Percentiles rank a stretch among this genome's conserved stretches.
phyloP scores from a whole-genome alignment of 1,140 invertebrate genomes.

The Acromyrmex heyeri region DNA sequence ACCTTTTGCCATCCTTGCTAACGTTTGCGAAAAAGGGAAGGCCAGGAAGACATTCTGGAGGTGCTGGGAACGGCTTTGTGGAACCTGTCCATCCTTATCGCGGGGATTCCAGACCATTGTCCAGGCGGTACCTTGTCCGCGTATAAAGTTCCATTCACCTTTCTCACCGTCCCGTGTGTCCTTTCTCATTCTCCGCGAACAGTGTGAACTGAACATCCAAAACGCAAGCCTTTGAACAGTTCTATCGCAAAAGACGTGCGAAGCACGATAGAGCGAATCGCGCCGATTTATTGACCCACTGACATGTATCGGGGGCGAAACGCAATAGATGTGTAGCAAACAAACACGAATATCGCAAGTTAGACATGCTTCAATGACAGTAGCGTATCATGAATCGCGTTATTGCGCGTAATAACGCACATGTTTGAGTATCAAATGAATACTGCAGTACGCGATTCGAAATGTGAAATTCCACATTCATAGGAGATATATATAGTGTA shows the following conservation, averaged over 20 bases:
- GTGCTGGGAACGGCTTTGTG: slow-evolving; percentile 67
- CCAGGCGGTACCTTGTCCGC: slow-evolving; percentile 67
- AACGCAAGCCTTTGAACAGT: slow-evolving; percentile 12
- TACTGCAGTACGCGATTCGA: neutral
- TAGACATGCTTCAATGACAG: neutral
- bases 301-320: slow-evolving; percentile 59
- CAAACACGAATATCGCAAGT: neutral
- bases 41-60: neutral
- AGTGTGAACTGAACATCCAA: neutral
- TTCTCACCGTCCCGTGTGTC: neutral
- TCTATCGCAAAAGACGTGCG: neutral
- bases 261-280: slow-evolving; percentile 14
- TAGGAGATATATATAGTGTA: neutral
- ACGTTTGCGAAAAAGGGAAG: slow-evolving; percentile 47
- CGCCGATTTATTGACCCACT: slow-evolving; percentile 60
- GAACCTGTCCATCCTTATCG: slow-evolving; percentile 82
- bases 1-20: slow-evolving; percentile 14
- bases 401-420: neutral
- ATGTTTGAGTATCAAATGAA: slow-evolving; percentile 7
- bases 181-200: neutral
- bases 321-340: neutral
- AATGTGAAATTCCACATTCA: neutral
- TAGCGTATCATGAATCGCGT: neutral
- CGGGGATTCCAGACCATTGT: slow-evolving; percentile 84
- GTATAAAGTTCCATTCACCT: slow-evolving; percentile 64